These are phyloP conservation scores for Channa maculata DNA, from an alignment of 2,113 vertebrate species.

Conservation along the genomic window DNA sequence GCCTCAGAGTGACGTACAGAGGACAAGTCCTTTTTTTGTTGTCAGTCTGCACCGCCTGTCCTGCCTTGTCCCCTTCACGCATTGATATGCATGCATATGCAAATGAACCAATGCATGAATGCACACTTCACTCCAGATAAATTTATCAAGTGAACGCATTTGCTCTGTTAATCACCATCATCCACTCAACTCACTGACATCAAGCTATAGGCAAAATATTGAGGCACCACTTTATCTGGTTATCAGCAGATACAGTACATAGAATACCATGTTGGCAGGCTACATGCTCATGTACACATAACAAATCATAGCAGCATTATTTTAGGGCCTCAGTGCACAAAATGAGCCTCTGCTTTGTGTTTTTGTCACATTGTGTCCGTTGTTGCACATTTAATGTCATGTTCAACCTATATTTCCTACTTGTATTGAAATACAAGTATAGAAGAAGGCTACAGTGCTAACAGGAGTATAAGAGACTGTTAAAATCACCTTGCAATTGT, in stretches of 20 bases:
- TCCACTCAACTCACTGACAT: constrained; percentile 26
- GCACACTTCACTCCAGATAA: constrained; percentile 56
- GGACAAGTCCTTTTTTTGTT: constrained; percentile 41
- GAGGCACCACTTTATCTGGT: constrained; percentile 27
- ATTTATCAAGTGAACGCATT: constrained; percentile 66
- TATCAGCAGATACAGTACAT: constrained; percentile 16
- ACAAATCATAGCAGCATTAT: background rate
- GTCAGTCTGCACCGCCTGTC: constrained; percentile 33
- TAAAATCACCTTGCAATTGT: constrained; percentile 10
- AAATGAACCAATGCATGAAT: constrained; percentile 63
- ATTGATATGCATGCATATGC: constrained; percentile 66
- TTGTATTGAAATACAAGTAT: background rate
- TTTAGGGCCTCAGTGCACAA: background rate
- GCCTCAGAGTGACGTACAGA: constrained; percentile 60
- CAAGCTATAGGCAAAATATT: constrained; percentile 22
- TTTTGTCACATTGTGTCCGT: background rate
- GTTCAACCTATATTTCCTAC: background rate
- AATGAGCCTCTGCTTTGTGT: constrained; percentile 2
- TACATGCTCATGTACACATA: background rate
- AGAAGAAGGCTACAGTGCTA: background rate
- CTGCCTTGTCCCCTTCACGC: constrained; percentile 12
- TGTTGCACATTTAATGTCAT: background rate
- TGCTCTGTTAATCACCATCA: constrained; percentile 59
- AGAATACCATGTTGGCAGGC: constrained; percentile 10
- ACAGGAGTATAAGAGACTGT: constrained; percentile 18